Evolutionary conservation across 2,113 vertebrate species (phyloP).

Genomic region (Eublepharis macularius): DNA sequence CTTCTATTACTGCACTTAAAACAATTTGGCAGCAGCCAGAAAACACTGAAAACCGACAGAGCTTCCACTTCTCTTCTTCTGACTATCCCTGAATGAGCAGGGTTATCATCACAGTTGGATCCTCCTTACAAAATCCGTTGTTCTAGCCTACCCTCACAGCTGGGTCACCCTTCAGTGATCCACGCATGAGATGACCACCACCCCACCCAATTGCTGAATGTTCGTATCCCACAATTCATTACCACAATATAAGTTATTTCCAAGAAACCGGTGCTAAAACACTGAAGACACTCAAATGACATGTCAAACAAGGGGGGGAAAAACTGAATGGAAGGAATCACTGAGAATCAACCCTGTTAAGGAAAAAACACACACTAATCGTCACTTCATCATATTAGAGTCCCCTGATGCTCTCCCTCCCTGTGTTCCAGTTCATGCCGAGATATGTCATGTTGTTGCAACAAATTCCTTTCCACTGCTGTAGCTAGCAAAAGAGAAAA

Average conservation of each 20-base stretch:
- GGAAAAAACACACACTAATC: background rate
- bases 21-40: background rate
- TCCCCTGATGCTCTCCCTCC: background rate
- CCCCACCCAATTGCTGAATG: background rate
- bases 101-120: background rate
- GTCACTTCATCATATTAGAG: background rate
- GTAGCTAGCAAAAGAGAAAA: constrained; percentile 20
- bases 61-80: background rate
- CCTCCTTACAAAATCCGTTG: background rate
- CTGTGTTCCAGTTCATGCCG: background rate
- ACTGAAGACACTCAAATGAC: background rate
- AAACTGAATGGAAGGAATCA: background rate
- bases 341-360: background rate
- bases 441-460: constrained; percentile 23
- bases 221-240: background rate
- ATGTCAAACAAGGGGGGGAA: background rate
- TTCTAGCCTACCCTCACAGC: background rate
- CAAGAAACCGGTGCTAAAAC: background rate
- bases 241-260: background rate
- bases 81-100: background rate
- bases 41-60: background rate
- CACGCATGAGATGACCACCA: background rate
- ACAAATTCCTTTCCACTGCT: constrained; percentile 16
- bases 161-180: too few relatives aligned
- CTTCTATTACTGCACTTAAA: background rate